Evolutionary conservation across 2,797 vertebrate genomes (phyloP).

Genomic region (Pipistrellus nathusii): DNA sequence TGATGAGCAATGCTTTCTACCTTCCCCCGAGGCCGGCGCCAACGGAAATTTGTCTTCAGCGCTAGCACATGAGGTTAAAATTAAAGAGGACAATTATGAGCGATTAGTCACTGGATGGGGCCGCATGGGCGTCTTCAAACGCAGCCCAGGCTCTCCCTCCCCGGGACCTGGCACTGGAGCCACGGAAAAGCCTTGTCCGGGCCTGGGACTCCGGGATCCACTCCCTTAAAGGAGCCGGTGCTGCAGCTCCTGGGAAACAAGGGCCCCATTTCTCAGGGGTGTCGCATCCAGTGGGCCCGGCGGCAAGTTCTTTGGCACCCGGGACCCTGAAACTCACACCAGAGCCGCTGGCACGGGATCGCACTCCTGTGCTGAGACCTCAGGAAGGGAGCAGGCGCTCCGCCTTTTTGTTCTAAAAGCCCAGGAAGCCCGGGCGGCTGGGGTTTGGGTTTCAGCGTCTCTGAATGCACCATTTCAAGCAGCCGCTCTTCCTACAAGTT

Average conservation of each 20-base stretch:
- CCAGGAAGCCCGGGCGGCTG: conserved; percentile 9
- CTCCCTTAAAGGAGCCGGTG: conserved; percentile 69
- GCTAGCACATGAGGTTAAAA: conserved; percentile 71
- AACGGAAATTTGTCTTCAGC: conserved; percentile 70
- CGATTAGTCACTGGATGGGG: conserved; percentile 72
- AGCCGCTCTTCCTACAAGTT: neutral
- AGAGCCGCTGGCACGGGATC: neutral
- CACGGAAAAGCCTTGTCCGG: conserved; percentile 60
- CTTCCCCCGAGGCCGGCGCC: conserved; percentile 61
- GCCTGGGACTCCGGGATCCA: conserved; percentile 69
- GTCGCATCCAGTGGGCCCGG: neutral
- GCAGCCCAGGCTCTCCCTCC: conserved; percentile 69
- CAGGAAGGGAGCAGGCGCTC: conserved; percentile 50
- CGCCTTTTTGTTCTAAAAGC: conserved; percentile 68
- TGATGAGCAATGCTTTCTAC: conserved; percentile 68
- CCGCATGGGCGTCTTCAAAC: conserved; percentile 73
- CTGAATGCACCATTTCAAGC: conserved; percentile 63
- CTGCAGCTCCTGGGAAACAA: conserved; percentile 61
- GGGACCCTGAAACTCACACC: conserved; percentile 73
- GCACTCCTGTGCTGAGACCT: neutral
- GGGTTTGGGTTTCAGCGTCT: conserved; percentile 66
- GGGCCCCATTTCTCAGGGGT: conserved; percentile 73
- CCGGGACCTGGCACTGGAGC: conserved; percentile 65
- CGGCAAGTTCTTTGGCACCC: conserved; percentile 72
- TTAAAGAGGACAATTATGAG: conserved; percentile 77